These are phyloP conservation scores for Neosilurus mollespiculum DNA, from an alignment of 2,797 vertebrate species.

Conservation along the genomic window DNA sequence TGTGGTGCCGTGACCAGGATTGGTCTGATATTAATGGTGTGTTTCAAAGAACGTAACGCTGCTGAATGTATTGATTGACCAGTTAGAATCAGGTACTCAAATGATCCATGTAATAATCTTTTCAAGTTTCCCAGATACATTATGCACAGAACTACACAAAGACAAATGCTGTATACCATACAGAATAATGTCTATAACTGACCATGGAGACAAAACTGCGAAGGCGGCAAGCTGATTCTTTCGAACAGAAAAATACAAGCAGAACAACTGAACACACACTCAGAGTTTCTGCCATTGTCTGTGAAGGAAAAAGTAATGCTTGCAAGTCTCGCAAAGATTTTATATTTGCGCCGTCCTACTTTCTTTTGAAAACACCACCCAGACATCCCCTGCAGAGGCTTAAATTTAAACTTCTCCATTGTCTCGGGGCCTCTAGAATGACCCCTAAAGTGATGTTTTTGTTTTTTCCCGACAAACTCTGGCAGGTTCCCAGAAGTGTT, in stretches of 20 bases:
- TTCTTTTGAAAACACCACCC: constrained; percentile 33
- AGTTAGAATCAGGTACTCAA: too few relatives aligned
- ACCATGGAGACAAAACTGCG: not conserved
- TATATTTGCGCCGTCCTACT: constrained; percentile 51
- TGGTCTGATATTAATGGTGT: too few relatives aligned
- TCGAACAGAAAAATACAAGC: not conserved
- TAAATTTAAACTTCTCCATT: constrained; percentile 28
- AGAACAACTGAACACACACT: not conserved
- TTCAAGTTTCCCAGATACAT: not conserved
- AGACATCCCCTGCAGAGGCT: constrained; percentile 37
- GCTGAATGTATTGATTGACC: too few relatives aligned
- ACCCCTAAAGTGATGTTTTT: constrained; percentile 12
- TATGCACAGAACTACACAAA: not conserved
- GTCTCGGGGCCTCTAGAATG: constrained; percentile 18
- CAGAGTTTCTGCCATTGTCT: not conserved
- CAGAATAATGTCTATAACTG: not conserved
- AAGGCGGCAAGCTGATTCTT: not conserved
- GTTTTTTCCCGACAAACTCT: not conserved
- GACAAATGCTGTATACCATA: not conserved
- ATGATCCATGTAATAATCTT: not conserved
- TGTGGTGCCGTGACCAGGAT: not conserved
- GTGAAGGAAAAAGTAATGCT: not conserved
- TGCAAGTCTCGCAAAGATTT: constrained; percentile 26
- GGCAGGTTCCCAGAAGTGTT: not conserved
- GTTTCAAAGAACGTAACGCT: too few relatives aligned